These are phyloP conservation scores for Leptopilina clavipes DNA, from an alignment of 1,140 invertebrate genomes.

Conservation along the genomic window DNA sequence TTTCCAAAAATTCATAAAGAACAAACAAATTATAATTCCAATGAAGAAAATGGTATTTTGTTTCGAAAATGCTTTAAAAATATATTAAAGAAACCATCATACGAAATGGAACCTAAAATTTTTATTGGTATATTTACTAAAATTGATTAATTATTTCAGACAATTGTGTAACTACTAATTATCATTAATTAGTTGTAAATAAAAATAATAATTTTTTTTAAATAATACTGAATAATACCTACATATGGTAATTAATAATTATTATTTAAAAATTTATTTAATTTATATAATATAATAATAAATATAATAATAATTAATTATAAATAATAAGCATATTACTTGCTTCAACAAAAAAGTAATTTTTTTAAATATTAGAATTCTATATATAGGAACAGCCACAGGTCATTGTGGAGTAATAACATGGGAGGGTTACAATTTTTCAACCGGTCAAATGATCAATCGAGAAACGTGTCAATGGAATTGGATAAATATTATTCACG, in stretches of 20 bases:
- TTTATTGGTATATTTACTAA: conserved; percentile 57
- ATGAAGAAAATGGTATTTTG: conserved; percentile 42
- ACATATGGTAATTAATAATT: too few relatives aligned
- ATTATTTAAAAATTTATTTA: too few relatives aligned
- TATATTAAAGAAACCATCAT: conserved; percentile 55
- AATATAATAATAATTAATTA: too few relatives aligned
- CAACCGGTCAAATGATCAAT: conserved; percentile 76
- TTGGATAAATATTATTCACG: conserved; percentile 77
- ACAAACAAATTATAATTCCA: conserved; percentile 43
- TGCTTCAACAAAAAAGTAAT: conserved; percentile 43
- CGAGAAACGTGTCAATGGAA: conserved; percentile 74
- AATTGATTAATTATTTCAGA: too few relatives aligned
- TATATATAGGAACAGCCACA: conserved; percentile 54
- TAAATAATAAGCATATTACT: too few relatives aligned
- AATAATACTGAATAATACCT: too few relatives aligned
- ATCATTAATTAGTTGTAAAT: too few relatives aligned
- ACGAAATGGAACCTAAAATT: conserved; percentile 51
- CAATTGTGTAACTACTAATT: too few relatives aligned
- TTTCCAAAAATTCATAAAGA: conserved; percentile 49
- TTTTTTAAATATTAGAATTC: conserved; percentile 23
- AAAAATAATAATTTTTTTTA: too few relatives aligned
- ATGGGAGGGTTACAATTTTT: conserved; percentile 79
- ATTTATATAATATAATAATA: too few relatives aligned
- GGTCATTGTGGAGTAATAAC: conserved; percentile 75
- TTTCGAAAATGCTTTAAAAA: conserved; percentile 54